phyloP scores from a whole-genome alignment of 2,113 vertebrate species.

The Etheostoma cragini region DNA sequence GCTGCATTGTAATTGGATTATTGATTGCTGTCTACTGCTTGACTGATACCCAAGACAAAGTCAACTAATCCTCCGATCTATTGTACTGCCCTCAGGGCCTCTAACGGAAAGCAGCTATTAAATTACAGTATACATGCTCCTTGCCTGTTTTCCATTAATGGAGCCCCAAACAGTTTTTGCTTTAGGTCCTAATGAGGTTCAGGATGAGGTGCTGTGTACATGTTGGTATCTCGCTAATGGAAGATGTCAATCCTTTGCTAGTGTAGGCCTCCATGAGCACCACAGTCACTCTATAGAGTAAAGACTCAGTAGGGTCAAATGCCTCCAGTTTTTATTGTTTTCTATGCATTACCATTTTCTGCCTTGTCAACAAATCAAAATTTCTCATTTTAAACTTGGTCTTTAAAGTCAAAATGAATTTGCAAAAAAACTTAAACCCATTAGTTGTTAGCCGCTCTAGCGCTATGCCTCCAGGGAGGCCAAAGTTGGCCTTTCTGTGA shows the following conservation, averaged over 20 bases:
- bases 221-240: neutral
- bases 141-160: conserved; percentile 8
- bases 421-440: neutral
- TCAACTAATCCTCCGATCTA: conserved; percentile 27
- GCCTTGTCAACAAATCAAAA: neutral
- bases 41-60: conserved; percentile 58
- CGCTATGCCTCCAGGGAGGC: neutral
- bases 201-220: conserved; percentile 4
- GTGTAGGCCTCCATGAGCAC: neutral
- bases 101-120: conserved; percentile 25
- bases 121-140: conserved; percentile 18
- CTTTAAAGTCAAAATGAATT: neutral
- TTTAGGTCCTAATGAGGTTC: conserved; percentile 4
- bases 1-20: conserved; percentile 66
- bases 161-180: conserved; percentile 20
- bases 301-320: conserved; percentile 5
- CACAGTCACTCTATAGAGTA: neutral
- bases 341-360: neutral
- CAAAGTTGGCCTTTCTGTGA: neutral
- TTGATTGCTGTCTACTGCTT: conserved; percentile 68
- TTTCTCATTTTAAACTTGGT: neutral
- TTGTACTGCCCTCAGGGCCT: conserved; percentile 17
- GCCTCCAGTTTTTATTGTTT: neutral
- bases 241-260: conserved; percentile 23
- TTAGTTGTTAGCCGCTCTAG: neutral